Evolutionary conservation across 2,797 vertebrate genomes (phyloP).

Genomic region (Otus scops): DNA sequence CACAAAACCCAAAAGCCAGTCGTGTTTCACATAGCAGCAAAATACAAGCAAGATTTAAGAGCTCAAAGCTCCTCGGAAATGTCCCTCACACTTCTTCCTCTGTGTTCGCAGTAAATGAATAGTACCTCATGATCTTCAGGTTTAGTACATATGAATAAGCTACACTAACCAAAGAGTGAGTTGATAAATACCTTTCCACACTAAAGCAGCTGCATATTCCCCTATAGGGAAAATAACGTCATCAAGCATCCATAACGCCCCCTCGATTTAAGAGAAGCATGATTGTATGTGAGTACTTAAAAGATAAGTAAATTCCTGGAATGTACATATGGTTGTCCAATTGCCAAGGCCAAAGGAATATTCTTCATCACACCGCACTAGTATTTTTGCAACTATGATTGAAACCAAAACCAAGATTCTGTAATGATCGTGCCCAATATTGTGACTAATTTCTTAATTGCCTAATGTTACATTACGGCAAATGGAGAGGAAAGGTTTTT

Average conservation of each 20-base stretch:
- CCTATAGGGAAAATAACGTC: neutral
- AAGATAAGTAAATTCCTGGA: neutral
- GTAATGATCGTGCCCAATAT: neutral
- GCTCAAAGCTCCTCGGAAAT: neutral
- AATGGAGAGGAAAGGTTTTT: neutral
- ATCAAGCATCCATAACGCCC: neutral
- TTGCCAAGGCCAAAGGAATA: neutral
- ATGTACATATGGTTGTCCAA: neutral
- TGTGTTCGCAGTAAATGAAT: neutral
- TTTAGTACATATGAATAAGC: neutral
- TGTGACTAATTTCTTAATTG: neutral
- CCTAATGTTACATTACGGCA: neutral
- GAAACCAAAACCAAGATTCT: neutral
- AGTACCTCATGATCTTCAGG: neutral
- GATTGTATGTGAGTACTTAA: neutral
- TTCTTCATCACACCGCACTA: neutral
- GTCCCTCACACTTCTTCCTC: neutral
- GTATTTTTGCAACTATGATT: neutral
- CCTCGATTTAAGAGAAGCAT: neutral
- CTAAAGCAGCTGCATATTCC: neutral
- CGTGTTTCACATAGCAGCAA: neutral
- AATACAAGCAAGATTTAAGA: neutral
- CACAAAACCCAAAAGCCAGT: neutral
- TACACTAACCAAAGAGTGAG: neutral
- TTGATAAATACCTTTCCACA: neutral